Evolutionary conservation across 2,797 vertebrate species (phyloP).

Genomic region (Thalassophryne amazonica): DNA sequence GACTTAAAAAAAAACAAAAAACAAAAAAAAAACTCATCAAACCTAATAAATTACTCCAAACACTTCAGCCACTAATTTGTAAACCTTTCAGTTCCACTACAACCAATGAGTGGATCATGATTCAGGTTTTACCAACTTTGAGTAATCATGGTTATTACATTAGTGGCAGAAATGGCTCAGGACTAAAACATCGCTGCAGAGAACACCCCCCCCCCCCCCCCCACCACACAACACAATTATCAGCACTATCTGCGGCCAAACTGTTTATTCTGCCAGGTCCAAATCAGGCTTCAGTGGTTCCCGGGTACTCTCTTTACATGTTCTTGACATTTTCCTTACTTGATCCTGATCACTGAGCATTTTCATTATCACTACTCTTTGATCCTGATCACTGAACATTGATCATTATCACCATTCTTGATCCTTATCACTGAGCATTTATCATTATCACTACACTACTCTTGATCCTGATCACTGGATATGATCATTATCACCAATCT

Average conservation of each 20-base stretch:
- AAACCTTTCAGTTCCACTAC: conserved; percentile 21
- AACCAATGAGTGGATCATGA: conserved; percentile 6
- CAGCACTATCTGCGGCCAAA: conserved; percentile 29
- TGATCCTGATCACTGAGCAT: too few relatives aligned
- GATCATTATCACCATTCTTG: too few relatives aligned
- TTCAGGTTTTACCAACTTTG: too few relatives aligned
- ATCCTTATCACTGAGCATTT: too few relatives aligned
- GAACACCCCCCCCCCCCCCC: conserved; percentile 19
- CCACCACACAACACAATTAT: conserved; percentile 52
- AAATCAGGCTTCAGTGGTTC: conserved; percentile 30
- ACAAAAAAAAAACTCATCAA: conserved; percentile 8
- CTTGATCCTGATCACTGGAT: too few relatives aligned
- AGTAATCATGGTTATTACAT: background rate
- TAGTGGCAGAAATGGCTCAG: conserved; percentile 2
- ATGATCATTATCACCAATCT: too few relatives aligned
- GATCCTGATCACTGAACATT: too few relatives aligned
- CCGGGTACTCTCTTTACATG: too few relatives aligned
- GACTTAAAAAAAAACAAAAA: conserved; percentile 1
- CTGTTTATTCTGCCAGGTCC: conserved; percentile 17
- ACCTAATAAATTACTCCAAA: conserved; percentile 7
- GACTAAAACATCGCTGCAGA: conserved; percentile 47
- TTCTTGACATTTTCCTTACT: too few relatives aligned
- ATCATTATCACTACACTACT: too few relatives aligned
- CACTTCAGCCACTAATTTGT: conserved; percentile 9
- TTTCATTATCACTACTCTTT: too few relatives aligned